Conservation (phyloP, 2,888 invertebrate species). For the Calephelis perditalis region DNA sequence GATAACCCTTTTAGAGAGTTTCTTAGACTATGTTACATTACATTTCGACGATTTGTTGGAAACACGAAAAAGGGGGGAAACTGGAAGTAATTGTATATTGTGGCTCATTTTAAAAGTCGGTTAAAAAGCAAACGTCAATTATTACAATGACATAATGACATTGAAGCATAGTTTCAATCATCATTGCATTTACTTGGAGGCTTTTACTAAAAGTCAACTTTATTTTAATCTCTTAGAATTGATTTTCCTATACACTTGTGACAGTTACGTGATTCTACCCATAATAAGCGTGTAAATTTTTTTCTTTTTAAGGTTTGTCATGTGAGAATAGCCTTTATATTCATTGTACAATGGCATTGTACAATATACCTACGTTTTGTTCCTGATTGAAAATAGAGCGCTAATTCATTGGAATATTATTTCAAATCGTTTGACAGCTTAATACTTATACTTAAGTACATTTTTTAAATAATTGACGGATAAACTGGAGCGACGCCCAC, state of each 20-base stretch:
- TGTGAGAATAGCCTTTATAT: slow-evolving; percentile 40
- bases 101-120: not conserved
- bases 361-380: not conserved
- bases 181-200: not conserved
- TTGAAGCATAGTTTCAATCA: slow-evolving; percentile 32
- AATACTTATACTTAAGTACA: not conserved
- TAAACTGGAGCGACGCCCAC: too few species aligned
- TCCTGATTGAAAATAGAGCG: too few species aligned
- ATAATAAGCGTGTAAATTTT: not conserved
- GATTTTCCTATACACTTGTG: too few species aligned
- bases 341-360: slow-evolving; percentile 19
- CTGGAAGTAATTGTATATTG: too few species aligned
- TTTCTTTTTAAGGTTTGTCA: slow-evolving; percentile 13
- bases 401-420: not conserved
- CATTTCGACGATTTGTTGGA: too few species aligned
- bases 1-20: too few species aligned
- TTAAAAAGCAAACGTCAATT: slow-evolving; percentile 31
- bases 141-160: slow-evolving; percentile 35
- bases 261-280: not conserved
- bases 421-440: not conserved
- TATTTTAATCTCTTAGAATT: not conserved
- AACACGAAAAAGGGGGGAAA: too few species aligned
- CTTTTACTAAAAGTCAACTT: not conserved
- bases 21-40: too few species aligned
- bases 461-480: not conserved